These are phyloP conservation scores for Spicauda simplicius DNA, from an alignment of 2,888 invertebrate species.

Conservation along the genomic window DNA sequence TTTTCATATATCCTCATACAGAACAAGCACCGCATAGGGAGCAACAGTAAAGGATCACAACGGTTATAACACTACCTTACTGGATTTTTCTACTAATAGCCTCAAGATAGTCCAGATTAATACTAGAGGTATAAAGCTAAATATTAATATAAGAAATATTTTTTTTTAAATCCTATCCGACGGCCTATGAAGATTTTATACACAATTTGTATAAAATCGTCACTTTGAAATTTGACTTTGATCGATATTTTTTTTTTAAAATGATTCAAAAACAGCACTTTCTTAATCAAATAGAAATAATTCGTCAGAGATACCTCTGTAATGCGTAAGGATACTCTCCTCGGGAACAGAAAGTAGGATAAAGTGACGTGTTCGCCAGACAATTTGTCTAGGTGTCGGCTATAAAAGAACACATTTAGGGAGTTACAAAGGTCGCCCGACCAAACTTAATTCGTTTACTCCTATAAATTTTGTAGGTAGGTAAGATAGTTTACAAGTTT, in stretches of 20 bases:
- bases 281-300: background rate
- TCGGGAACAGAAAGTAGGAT: background rate
- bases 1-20: background rate
- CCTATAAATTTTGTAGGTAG: background rate
- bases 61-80: too few species aligned
- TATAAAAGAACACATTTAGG: background rate
- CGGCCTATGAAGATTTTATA: too few species aligned
- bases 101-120: too few species aligned
- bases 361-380: background rate
- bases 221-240: background rate
- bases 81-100: too few species aligned
- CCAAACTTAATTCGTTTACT: background rate
- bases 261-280: background rate
- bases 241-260: background rate
- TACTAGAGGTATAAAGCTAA: too few species aligned
- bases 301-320: background rate
- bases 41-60: too few species aligned
- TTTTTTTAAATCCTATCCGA: too few species aligned
- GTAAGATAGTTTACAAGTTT: background rate
- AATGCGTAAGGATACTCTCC: background rate
- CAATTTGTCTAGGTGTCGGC: background rate
- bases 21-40: too few species aligned
- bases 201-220: background rate
- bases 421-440: background rate
- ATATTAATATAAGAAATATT: too few species aligned